These are phyloP conservation scores for Drosophila suzukii DNA, from an alignment of 1,140 invertebrate genomes.

Conservation along the genomic window DNA sequence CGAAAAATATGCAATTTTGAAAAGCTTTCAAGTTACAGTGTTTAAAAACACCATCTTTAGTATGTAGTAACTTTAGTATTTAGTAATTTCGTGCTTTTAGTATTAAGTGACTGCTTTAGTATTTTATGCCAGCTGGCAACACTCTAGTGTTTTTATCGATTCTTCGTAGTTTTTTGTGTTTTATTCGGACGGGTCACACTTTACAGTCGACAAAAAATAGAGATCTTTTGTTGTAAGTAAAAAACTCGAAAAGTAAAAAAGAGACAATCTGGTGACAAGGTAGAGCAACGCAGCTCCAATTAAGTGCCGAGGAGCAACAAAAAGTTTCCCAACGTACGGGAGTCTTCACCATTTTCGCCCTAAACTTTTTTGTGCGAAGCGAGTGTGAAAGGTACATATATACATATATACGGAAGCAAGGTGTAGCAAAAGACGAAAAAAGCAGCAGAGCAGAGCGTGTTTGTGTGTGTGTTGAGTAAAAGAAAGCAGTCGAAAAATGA, in stretches of 20 bases:
- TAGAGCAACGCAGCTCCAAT: conserved; percentile 26
- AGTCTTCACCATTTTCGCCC: conserved; percentile 40
- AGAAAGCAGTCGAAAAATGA: conserved; percentile 75
- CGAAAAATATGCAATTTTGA: no score
- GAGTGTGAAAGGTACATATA: conserved; percentile 59
- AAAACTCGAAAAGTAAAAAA: conserved; percentile 25
- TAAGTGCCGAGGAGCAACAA: conserved; percentile 41
- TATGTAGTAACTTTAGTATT: background rate
- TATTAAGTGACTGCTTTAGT: background rate
- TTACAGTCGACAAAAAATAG: conserved; percentile 23
- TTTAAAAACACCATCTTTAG: no score
- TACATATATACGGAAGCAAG: conserved; percentile 72
- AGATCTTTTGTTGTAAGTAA: conserved; percentile 41
- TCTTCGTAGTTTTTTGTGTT: background rate
- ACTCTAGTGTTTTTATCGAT: background rate
- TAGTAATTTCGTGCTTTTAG: background rate
- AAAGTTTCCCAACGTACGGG: conserved; percentile 30
- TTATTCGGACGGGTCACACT: background rate
- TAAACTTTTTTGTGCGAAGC: conserved; percentile 9
- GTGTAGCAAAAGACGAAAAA: conserved; percentile 72
- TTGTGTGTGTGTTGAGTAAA: conserved; percentile 64
- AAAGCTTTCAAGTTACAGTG: no score
- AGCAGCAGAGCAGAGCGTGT: conserved; percentile 58
- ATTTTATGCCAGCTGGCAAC: no score
- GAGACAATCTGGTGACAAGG: conserved; percentile 50